These are phyloP conservation scores for Pelodiscus sinensis DNA, from an alignment of 2,113 vertebrate genomes.

Conservation along the genomic window DNA sequence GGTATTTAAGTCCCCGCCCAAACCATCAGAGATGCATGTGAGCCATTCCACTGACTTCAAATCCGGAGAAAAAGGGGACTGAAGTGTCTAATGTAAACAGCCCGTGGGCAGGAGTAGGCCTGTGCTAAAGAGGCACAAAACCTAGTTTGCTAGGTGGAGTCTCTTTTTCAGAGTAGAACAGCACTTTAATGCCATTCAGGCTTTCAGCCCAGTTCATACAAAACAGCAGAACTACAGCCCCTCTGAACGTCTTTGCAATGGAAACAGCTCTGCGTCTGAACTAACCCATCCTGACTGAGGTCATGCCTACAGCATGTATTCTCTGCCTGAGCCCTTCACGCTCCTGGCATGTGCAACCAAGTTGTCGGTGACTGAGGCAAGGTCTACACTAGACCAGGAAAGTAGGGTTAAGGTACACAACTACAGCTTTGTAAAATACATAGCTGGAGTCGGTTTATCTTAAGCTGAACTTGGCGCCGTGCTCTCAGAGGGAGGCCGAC, in stretches of 20 bases:
- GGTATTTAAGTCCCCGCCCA: not conserved
- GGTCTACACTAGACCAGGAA: too few relatives aligned
- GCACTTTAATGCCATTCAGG: not conserved
- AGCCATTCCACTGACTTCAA: not conserved
- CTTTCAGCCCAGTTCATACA: not conserved
- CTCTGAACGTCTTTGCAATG: not conserved
- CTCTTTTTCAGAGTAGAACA: not conserved
- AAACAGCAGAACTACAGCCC: not conserved
- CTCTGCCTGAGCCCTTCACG: too few relatives aligned
- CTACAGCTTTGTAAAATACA: too few relatives aligned
- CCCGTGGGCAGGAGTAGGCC: not conserved
- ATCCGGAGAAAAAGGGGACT: not conserved
- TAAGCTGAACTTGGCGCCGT: too few relatives aligned
- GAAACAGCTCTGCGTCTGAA: not conserved
- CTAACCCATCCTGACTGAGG: not conserved
- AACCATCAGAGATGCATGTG: not conserved
- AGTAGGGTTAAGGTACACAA: too few relatives aligned
- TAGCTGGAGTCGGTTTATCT: too few relatives aligned
- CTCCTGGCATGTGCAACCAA: too few relatives aligned
- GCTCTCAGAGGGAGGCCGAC: too few relatives aligned
- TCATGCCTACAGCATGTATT: too few relatives aligned
- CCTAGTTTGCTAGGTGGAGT: not conserved
- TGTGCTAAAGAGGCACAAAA: fast-evolving
- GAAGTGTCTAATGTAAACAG: not conserved
- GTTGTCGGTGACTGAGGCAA: too few relatives aligned